These are phyloP conservation scores for Lamellibrachia satsuma DNA, from an alignment of 2,888 invertebrate genomes.

Conservation along the genomic window DNA sequence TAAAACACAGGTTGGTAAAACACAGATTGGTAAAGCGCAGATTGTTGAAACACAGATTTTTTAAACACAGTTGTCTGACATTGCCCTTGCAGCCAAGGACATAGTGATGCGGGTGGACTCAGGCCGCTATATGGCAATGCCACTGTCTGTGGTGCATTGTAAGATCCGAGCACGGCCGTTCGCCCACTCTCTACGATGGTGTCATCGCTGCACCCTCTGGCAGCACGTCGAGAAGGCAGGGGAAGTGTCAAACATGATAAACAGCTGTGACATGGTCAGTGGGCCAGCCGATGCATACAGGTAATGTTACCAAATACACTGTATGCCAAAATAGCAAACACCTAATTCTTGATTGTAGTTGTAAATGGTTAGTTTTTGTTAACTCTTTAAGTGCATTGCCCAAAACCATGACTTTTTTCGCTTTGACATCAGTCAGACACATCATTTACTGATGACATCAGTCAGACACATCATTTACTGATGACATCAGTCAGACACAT, in stretches of 20 bases:
- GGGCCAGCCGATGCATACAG: conserved; percentile 45
- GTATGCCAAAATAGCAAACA: too few relatives aligned
- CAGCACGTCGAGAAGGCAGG: conserved; percentile 70
- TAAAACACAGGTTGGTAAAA: too few relatives aligned
- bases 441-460: too few relatives aligned
- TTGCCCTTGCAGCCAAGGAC: conserved; percentile 23
- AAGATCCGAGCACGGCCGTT: conserved; percentile 81
- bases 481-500: background rate
- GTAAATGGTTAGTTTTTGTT: too few relatives aligned
- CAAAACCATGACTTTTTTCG: too few relatives aligned
- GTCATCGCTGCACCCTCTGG: conserved; percentile 73
- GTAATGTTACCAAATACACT: conserved; percentile 34
- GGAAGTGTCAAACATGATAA: conserved; percentile 63
- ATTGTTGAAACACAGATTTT: too few relatives aligned
- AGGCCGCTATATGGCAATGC: conserved; percentile 73
- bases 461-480: background rate
- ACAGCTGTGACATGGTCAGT: conserved; percentile 50
- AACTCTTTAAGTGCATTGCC: too few relatives aligned
- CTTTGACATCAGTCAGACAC: too few relatives aligned
- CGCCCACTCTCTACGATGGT: conserved; percentile 67
- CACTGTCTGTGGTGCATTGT: conserved; percentile 79
- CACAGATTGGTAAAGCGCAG: too few relatives aligned
- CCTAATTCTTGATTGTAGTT: too few relatives aligned
- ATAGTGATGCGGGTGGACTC: conserved; percentile 37
- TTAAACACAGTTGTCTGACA: too few relatives aligned